Base-by-base conservation (phyloP, 2,888 invertebrate species). In the Lepidochrysops patricia region DNA sequence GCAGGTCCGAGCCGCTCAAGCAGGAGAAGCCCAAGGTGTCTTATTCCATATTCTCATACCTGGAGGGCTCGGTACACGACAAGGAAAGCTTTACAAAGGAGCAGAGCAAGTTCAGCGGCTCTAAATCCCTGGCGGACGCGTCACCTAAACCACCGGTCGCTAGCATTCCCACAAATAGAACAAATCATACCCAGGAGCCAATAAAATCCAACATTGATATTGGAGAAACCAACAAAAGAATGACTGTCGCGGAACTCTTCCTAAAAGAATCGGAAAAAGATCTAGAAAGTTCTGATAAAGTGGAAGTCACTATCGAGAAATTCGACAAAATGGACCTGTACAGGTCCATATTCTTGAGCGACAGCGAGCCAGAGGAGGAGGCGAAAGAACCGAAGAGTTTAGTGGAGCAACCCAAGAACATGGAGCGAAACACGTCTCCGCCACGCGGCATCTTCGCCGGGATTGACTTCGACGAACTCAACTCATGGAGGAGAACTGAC, bases 321-420 rank as follows among this genome's bases (percentile, higher is more conserved):
- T 90, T 90, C 61, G 87, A 90, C 61, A 89, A 82, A 80, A 87
- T 90, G 77, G 97, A 97, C 80, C 85, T 98, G 2, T 98, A 97
- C 73, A 96, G 96, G 79, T 94, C 96, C 0, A 96, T 98, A 70
- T 98, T 98, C 75, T 90, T 95, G 26, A 94, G 94, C 70, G 95
- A 95, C 62, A 94, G 94, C 72, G 95, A 94, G 69, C 91, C 84
- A 56, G 61, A 63, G 58, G 65, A 60, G 43, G 62, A 58, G 27
- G 54, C 49, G 57, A 61, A 49, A 52, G 68, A 64, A 34, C 66
- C 63, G 4, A 60, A 52, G 4, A 76, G 77, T 62, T 81, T 79
- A 58, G 65, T 75, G n/a, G 79, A 80, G 15, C 79, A 76, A 0
- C 90, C 91, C 1, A 79, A 84, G 25, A 94, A 93, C 73, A 65